Evolutionary conservation across 1,140 invertebrate genomes (phyloP), one percentile per base, ranked within the genome.

Genomic region (Bombus consobrinus): DNA sequence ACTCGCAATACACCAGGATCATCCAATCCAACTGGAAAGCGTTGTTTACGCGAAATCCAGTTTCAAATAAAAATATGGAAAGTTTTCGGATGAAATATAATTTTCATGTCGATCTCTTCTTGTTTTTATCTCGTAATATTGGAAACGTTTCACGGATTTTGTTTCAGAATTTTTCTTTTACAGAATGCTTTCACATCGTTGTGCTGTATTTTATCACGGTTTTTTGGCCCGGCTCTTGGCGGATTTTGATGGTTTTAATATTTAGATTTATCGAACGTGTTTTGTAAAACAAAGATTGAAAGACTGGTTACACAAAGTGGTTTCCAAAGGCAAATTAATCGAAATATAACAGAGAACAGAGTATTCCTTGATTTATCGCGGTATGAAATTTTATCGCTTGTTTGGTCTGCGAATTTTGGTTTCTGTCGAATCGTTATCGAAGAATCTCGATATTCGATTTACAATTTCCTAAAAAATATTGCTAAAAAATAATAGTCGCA

Each of bases 341-440:
- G n/a, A 77, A 83, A 83, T 41, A 43, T 22, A 53, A 64, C 32
- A 59, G 28, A n/a, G 22, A 43, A n/a, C n/a, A 6, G 68, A 53
- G 74, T 69, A 69, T 77, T 83, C 76, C 57, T 62, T 74, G 74
- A 77, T 77, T 77, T 41, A 32, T 32, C 37, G 28, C 25, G 43
- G 12, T 32, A 69, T 83, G 57, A 34, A 64, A 83, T 83, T 77
- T 77, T 69, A 53, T 53, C 47, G 25, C 62, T 15, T 18, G 43
- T 53, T 39, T 22, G 73, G 4, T 77, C 43, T 72, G 13, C 25
- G 13, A 66, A 34, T 15, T 18, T n/a, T 15, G 15, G 5, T 34
- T 15, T 32, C n/a, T 15, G 10, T 66, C 10, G 15, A n/a, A 32
- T 32, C 15, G 4, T 32, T 66, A 8, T 66, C n/a, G 13, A 66